Conservation (phyloP, 1,140 invertebrate species). For the Drosophila ohnishii region DNA sequence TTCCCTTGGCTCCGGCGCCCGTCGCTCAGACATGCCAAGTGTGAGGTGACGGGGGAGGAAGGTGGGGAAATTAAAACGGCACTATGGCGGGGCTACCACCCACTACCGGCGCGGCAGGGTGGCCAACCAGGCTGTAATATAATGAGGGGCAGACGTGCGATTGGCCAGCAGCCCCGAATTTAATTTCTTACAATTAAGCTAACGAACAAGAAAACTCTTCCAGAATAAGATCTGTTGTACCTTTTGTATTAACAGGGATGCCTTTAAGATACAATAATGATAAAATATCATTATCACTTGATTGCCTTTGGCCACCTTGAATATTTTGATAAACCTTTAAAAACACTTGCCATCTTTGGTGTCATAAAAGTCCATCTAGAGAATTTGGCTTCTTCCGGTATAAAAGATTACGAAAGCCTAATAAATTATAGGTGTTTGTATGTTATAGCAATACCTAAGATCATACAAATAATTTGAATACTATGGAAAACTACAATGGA, state of each 20-base stretch:
- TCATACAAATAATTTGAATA: neutral
- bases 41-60: conserved; percentile 5
- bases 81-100: neutral
- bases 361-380: no score
- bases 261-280: neutral
- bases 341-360: neutral
- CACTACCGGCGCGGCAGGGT: neutral
- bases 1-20: conserved; percentile 28
- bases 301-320: neutral
- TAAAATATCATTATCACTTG: neutral
- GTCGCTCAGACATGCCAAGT: conserved; percentile 38
- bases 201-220: conserved; percentile 5
- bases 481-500: neutral
- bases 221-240: neutral
- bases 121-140: conserved; percentile 26
- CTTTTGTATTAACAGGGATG: neutral
- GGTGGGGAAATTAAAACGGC: conserved; percentile 14
- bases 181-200: conserved; percentile 42
- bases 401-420: neutral
- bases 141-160: conserved; percentile 38
- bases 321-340: neutral
- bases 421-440: accelerated
- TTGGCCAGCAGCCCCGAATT: conserved; percentile 27
- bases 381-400: neutral
- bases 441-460: neutral